Percentiles rank a stretch among this genome's conserved stretches.
Conservation (phyloP, 2,888 invertebrate species). For the Pristionchus entomophagus region DNA sequence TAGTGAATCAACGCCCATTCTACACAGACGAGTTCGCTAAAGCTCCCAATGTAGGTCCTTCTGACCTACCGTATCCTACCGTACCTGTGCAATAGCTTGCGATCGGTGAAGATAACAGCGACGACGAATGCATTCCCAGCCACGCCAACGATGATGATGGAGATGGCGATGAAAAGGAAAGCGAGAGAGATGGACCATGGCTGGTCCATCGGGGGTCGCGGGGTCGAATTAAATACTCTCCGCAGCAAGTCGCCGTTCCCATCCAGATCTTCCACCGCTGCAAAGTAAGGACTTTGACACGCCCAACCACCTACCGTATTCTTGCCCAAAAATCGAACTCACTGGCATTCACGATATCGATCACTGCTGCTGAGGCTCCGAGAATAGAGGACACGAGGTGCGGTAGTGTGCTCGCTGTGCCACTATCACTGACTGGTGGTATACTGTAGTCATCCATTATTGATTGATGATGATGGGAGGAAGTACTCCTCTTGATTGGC, state of each 20-base stretch:
- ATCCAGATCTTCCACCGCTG: neutral
- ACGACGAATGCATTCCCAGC: constrained; percentile 66
- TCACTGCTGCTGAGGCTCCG: neutral
- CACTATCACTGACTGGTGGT: neutral
- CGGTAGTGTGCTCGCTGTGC: neutral
- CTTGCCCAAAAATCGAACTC: constrained; percentile 13
- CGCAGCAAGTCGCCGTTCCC: constrained; percentile 1
- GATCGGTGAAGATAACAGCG: constrained; percentile 60
- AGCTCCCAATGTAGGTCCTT: neutral
- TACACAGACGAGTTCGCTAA: no score
- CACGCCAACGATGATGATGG: constrained; percentile 62
- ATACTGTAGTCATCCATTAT: constrained; percentile 9
- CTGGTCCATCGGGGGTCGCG: no score
- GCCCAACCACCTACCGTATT: constrained; percentile 11
- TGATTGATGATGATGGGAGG: neutral
- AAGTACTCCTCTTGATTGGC: neutral
- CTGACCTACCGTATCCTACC: neutral
- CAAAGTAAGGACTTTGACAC: neutral
- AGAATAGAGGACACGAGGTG: neutral
- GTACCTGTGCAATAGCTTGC: constrained; percentile 57
- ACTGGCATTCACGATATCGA: constrained; percentile 5
- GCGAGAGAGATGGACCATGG: constrained; percentile 51
- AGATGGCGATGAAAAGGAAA: constrained; percentile 55
- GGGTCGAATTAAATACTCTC: no score
- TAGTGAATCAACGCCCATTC: no score